Conservation (phyloP, 2,797 vertebrate genomes). For the Emys orbicularis region DNA sequence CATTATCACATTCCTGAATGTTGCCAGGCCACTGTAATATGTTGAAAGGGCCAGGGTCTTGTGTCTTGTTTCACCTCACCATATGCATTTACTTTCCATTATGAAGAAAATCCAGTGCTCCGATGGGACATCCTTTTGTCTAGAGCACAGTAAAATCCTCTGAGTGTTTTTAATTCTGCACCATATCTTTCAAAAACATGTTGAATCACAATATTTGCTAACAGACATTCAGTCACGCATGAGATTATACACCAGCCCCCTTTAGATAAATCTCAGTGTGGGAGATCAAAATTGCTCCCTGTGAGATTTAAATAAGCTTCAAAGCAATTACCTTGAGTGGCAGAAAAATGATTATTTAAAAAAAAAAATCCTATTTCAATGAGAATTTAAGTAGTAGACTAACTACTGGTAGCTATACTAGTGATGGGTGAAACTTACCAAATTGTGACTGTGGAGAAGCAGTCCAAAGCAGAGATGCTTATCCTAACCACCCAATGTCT, state of each 20-base stretch:
- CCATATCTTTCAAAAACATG: not conserved
- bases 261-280: conserved; percentile 60
- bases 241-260: conserved; percentile 49
- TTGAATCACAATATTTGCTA: not conserved
- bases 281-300: conserved; percentile 50
- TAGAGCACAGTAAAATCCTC: not conserved
- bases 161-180: not conserved
- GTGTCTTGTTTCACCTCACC: not conserved
- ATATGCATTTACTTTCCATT: not conserved
- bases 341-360: conserved; percentile 59
- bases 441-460: not conserved
- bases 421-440: not conserved
- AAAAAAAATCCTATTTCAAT: conserved; percentile 68
- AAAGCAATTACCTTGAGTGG: conserved; percentile 73
- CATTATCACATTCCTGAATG: not conserved
- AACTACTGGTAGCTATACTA: conserved; percentile 32
- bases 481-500: not conserved
- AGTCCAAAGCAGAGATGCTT: not conserved
- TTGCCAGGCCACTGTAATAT: not conserved
- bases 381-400: conserved; percentile 32
- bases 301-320: conserved; percentile 63
- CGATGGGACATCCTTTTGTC: not conserved
- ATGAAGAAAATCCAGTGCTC: not conserved
- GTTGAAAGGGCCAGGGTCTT: not conserved
- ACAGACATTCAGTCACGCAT: conserved; percentile 26